Evolutionary conservation across 2,113 vertebrate genomes (phyloP).

Genomic region (Scortum barcoo): DNA sequence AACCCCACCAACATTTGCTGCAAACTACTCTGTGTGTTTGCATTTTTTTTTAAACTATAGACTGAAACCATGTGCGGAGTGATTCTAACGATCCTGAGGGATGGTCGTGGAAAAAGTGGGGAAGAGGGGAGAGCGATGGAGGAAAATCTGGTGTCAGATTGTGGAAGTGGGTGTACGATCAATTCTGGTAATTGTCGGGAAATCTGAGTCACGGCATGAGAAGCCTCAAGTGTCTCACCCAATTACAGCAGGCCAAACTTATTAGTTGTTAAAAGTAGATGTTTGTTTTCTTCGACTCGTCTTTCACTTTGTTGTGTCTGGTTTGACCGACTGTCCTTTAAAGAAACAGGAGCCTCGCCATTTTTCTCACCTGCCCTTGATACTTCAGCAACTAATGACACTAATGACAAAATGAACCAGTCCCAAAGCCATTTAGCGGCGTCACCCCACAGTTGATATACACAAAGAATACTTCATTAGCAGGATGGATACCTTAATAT

Average conservation of each 20-base stretch:
- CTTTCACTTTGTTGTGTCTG: not conserved
- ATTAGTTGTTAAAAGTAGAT: not conserved
- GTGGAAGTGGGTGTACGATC: constrained; percentile 60
- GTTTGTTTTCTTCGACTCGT: constrained; percentile 30
- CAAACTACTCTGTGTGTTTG: constrained; percentile 22
- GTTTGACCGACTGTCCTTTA: not conserved
- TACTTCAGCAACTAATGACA: too few species aligned
- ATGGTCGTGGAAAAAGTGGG: constrained; percentile 32
- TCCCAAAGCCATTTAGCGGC: not conserved
- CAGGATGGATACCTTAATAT: not conserved
- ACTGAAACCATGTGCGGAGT: constrained; percentile 51
- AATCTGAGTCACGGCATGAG: constrained; percentile 75
- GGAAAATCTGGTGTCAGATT: constrained; percentile 63
- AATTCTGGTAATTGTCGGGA: constrained; percentile 65
- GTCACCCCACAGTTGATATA: not conserved
- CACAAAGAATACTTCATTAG: constrained; percentile 23
- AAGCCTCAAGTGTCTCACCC: constrained; percentile 38
- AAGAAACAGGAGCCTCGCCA: not conserved
- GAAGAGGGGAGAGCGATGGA: constrained; percentile 5
- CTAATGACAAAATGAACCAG: constrained; percentile 20
- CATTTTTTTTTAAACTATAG: constrained; percentile 8
- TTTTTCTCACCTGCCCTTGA: not conserved
- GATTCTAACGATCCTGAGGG: constrained; percentile 9
- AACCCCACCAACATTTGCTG: not conserved
- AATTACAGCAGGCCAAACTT: constrained; percentile 19